Percentiles rank a stretch among this genome's conserved stretches.
These are phyloP conservation scores for Ctenochaetus hawaiiensis DNA, from an alignment of 2,797 vertebrate genomes.

Conservation along the genomic window DNA sequence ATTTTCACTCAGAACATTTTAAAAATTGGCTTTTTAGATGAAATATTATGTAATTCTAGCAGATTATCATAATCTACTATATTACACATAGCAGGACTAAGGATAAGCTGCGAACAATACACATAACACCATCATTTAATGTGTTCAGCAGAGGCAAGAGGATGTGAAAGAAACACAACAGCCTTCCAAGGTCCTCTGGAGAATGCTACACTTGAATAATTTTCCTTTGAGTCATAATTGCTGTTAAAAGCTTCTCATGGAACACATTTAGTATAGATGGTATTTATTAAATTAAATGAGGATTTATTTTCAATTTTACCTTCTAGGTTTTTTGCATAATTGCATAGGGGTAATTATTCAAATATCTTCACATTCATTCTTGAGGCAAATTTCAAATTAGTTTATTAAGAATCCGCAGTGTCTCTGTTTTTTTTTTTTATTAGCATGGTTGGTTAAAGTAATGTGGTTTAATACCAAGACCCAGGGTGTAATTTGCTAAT, in stretches of 20 bases:
- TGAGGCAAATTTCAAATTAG: conserved; percentile 46
- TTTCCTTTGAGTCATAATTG: conserved; percentile 53
- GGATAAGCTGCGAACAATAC: conserved; percentile 25
- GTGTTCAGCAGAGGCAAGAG: conserved; percentile 1
- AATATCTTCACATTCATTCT: conserved; percentile 55
- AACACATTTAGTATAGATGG: conserved; percentile 35
- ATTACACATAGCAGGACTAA: conserved; percentile 18
- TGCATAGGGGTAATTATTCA: conserved; percentile 54
- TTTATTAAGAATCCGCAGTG: conserved; percentile 40
- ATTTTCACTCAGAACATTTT: conserved; percentile 32
- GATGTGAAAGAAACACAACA: conserved; percentile 18
- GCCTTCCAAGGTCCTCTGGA: conserved; percentile 25
- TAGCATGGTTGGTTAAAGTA: conserved; percentile 35
- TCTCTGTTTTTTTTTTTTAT: conserved; percentile 31
- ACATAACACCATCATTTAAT: neutral
- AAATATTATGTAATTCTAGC: conserved; percentile 33
- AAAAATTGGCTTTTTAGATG: conserved; percentile 21
- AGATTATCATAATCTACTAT: conserved; percentile 26
- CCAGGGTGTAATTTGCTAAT: conserved; percentile 25
- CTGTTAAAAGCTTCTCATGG: conserved; percentile 52
- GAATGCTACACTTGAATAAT: conserved; percentile 48
- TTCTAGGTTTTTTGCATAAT: conserved; percentile 52
- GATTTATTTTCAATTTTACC: conserved; percentile 56
- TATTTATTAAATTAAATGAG: conserved; percentile 51
- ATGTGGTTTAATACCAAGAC: conserved; percentile 33